phyloP scores from a whole-genome alignment of 1,140 invertebrate genomes.

The Sycobia sp. region DNA sequence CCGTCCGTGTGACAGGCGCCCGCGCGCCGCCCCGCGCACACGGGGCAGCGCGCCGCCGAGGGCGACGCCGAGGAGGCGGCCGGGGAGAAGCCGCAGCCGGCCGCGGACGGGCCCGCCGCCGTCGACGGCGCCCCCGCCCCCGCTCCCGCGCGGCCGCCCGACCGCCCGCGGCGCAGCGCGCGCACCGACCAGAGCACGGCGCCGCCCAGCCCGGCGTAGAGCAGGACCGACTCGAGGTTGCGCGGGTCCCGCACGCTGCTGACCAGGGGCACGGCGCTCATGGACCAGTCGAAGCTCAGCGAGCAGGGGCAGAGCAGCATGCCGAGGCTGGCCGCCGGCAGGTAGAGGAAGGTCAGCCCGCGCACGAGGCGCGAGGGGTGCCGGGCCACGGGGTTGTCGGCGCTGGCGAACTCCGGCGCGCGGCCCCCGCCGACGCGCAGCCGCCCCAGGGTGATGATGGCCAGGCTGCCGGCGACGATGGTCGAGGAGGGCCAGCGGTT shows the following conservation, averaged over 20 bases:
- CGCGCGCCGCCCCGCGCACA: slow-evolving; percentile 53
- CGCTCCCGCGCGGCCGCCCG: not conserved
- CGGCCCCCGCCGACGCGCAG: slow-evolving; percentile 54
- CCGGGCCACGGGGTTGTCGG: slow-evolving; percentile 88
- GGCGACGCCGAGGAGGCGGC: not conserved
- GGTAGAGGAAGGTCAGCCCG: slow-evolving; percentile 83
- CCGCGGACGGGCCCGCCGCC: too few relatives aligned
- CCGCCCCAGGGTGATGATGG: slow-evolving; percentile 53
- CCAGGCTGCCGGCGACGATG: slow-evolving; percentile 53
- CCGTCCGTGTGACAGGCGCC: slow-evolving; percentile 58
- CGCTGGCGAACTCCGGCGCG: slow-evolving; percentile 78
- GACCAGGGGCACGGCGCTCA: slow-evolving; percentile 88
- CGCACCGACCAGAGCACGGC: slow-evolving; percentile 52
- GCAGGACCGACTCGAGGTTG: slow-evolving; percentile 73
- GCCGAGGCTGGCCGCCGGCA: slow-evolving; percentile 85
- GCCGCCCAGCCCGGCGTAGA: slow-evolving; percentile 68
- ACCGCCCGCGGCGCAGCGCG: not conserved
- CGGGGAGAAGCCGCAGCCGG: too few relatives aligned
- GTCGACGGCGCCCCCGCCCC: slow-evolving; percentile 53
- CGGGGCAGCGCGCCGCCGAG: slow-evolving; percentile 48
- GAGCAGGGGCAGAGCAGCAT: slow-evolving; percentile 81
- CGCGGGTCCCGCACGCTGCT: slow-evolving; percentile 74
- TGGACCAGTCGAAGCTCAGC: slow-evolving; percentile 94
- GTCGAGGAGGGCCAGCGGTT: slow-evolving; percentile 44
- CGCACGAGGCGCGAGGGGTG: slow-evolving; percentile 73